Evolutionary conservation across 2,113 vertebrate species (phyloP), one percentile per base, ranked within the genome.

Genomic region (Erinaceus europaeus): DNA sequence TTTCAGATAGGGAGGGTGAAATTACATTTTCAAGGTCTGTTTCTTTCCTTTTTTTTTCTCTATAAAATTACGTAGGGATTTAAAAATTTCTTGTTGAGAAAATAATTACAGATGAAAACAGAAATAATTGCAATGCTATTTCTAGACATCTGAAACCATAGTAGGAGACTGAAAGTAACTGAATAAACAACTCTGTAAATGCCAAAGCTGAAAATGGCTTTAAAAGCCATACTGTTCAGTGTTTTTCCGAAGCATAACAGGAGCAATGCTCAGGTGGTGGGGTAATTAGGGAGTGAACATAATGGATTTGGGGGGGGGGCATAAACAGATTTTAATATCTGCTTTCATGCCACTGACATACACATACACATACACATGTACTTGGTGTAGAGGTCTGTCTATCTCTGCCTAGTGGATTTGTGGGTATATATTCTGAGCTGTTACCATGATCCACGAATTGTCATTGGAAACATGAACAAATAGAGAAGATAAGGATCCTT

Each of bases 51-150:
- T 73, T 40, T 11, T 9, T 86, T 92, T 73, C 88, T 57, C 29
- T 57, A 57, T 20, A 91, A 88, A 65, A 59, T 15, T 77, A 42
- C 55, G 29, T 8, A 86, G 9, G 61, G 68, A 80, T 95, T 94
- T 40, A 69, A 91, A 88, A 76, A 89, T 86, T 44, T 21, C 65
- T 91, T 88, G n/a, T 87, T 86, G 88, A 91, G 77, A 90, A 91
- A 90, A 92, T 91, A 91, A 93, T 90, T 94, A 88, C 84, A 93
- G 86, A 62, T 40, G 61, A 75, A 92, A 93, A 79, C 81, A 90
- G 83, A 89, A 94, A 91, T 89, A 85, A 93, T 44, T 68, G 34
- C 67, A 86, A 64, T 75, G 75, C 86, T 94, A 86, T 91, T 92
- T 88, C 84, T 77, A 79, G 86, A 91, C 90, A 86, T 90, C 65